Base-by-base conservation (phyloP, 2,888 invertebrate genomes). In the Sceliomorpha sp. region DNA sequence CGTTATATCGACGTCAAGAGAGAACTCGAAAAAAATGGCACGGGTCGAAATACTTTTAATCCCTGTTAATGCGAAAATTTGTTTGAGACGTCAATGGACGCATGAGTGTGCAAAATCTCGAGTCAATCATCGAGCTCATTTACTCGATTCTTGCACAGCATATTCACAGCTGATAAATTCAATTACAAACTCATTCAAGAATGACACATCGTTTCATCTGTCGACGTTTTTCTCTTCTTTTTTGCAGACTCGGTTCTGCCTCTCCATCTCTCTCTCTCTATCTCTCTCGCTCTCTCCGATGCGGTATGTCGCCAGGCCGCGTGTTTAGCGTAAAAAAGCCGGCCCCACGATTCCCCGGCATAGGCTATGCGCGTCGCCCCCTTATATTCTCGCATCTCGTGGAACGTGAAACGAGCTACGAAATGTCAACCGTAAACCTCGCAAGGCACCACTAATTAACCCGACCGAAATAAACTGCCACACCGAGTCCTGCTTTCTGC, bases 351-450 rank as follows among this genome's bases (percentile, higher is more conserved):
- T 42, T 55, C 59, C 9, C 9, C 29, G 9, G 3, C 29, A 9
- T 29, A 9, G 29, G 1, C 29, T 32, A 34, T 67, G 37, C 50
- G 26, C 32, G 42, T 32, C 24, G 17, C 26, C 39, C 48, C 50
- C 34, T 59, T 42, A 45, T 59, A 59, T 51, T 59, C 55, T 31
- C 64, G 64, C 70, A 60, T 66, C 64, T 47, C 55, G 32, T 59
- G 56, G 73, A 69, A 69, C 66, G 73, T 51, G 48, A 55, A 69
- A 64, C 76, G 79, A 84, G 81, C 86, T 83, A 83, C 86, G 83
- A 87, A 87, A 86, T 86, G 87, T 87, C 87, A 88, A 87, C 86
- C 84, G 86, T 87, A 86, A 87, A 87, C 86, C 86, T 87, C 86
- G 84, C 86, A 85, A 86, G 85, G 82, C 86, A 85, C 83, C 87